Base-by-base conservation (phyloP, 1,140 invertebrate species). In the Nasonia vitripennis region DNA sequence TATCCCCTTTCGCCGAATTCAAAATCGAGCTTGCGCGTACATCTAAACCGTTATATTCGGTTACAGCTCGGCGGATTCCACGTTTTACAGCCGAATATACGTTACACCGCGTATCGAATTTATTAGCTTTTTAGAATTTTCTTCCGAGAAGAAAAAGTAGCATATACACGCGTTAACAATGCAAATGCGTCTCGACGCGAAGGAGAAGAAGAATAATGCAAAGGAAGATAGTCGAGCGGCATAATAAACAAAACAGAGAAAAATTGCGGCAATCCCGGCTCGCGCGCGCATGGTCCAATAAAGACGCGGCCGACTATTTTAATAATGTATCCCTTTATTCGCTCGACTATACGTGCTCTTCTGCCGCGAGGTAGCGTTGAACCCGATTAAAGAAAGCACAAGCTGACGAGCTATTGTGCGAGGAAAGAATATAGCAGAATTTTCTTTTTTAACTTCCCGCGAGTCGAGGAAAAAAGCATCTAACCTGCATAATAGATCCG, bases 211-310 rank as follows among this genome's bases (percentile, higher is more conserved):
- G 75, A 87, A 87, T 85, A 82, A 81, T 67, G 74, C n/a, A 67
- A n/a, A 67, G 20, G 12, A 73, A n/a, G 27, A 27, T 27, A 77
- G 23, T 27, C 4, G 34, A 34, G 27, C 27, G 71, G 74, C 86
- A 86, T 86, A 90, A 86, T 86, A 90, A 89, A 89, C 83, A 89
- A 87, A 88, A 89, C 83, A 70, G 74, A 87, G 88, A 89, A 89
- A 88, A 89, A 90, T 89, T 87, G 86, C 87, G 55, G 88, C 89
- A 90, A 90, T 90, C 87, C 73, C 78, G 48, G 5, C 34, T 37
- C 34, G 9, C 14, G 73, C 48, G 11, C 55, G 41, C 83, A n/a
- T 27, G 48, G 14, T 37, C 51, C 78, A 80, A 68, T 37, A 41
- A 85, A 41, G 78, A 82, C 12, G 27, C 77, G 34, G 62, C 86